Conservation (phyloP, 2,113 vertebrate genomes). For the Pleuronectes platessa region DNA sequence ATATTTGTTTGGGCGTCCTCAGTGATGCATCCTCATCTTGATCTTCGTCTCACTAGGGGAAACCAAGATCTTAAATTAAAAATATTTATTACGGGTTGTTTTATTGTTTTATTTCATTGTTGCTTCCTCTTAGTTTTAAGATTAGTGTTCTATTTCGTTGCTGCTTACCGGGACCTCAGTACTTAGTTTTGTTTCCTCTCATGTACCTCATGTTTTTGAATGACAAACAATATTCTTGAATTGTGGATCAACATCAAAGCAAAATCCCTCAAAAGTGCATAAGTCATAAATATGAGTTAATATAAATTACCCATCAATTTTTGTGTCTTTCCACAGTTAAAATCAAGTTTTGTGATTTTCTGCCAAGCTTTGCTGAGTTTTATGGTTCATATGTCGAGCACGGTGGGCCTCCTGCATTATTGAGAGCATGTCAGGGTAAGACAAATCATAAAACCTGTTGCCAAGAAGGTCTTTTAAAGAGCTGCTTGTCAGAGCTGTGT, state of each 20-base stretch:
- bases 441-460: conserved; percentile 1
- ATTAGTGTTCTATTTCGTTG: too few species aligned
- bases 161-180: too few species aligned
- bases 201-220: too few species aligned
- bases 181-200: too few species aligned
- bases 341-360: neutral
- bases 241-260: neutral
- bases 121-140: too few species aligned
- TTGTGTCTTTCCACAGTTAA: neutral
- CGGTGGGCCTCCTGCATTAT: neutral
- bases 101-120: too few species aligned
- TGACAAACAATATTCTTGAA: neutral
- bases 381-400: neutral
- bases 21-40: neutral
- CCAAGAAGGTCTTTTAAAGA: neutral
- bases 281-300: too few species aligned
- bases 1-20: neutral
- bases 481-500: neutral
- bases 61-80: neutral
- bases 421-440: neutral
- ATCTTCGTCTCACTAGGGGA: neutral
- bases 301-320: neutral
- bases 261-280: too few species aligned
- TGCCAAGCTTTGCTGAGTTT: neutral
- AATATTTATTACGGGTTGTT: too few species aligned